Evolutionary conservation across 1,140 invertebrate species (phyloP), one percentile per base, ranked within the genome.

Genomic region (Hypsibius dujardini): DNA sequence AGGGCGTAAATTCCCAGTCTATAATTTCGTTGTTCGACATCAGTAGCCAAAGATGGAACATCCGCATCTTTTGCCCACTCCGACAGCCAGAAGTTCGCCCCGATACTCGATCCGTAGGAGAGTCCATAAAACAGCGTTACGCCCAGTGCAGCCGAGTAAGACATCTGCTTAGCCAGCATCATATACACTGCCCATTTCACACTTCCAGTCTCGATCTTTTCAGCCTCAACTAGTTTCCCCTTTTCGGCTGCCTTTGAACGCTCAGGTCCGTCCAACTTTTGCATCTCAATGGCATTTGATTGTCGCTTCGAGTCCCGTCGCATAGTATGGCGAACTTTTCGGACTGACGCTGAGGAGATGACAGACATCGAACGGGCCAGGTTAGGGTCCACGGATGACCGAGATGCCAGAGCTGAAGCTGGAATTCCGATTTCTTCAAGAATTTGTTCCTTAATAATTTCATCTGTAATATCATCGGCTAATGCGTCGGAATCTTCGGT

Each of bases 11-110:
- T n/a, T 12, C 50, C 50, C n/a, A 56, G n/a, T 12, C 50, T 7
- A 56, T 56, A 56, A 56, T 56, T n/a, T n/a, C 50, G 50, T 56
- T 56, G 50, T 56, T 56, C 50, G 50, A 7, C n/a, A n/a, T 40
- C 2, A 47, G 7, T 71, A 42, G n/a, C 42, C 60, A 70, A n/a
- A 56, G 14, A 28, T 56, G 7, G 7, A n/a, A 12, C n/a, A n/a
- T 7, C 50, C n/a, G 50, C 50, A 50, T 72, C 72, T 40, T 56
- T 40, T 47, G 69, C 59, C 50, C 50, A 56, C 7, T n/a, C n/a
- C 7, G 7, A 7, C 50, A 56, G n/a, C 50, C 50, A 56, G n/a
- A 56, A 56, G 50, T 56, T 56, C 7, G 50, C n/a, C 7, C 50
- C 50, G 7, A 56, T 56, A n/a, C 50, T 56, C 50, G n/a, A 12